Conservation (phyloP, 2,113 vertebrate genomes). For the Gymnorhina tibicen region DNA sequence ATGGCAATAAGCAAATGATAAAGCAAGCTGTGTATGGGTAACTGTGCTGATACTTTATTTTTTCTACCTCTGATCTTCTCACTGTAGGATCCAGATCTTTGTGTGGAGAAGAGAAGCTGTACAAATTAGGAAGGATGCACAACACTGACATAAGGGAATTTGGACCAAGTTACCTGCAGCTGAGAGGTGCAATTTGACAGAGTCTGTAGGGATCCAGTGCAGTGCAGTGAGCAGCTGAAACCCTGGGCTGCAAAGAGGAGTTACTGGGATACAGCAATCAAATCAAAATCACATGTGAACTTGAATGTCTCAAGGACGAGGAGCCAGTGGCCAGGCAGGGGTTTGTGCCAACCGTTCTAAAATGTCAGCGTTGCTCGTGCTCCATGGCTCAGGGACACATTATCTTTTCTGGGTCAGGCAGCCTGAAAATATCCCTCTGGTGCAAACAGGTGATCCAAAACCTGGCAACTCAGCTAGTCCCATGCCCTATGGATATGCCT, state of each 20-base stretch:
- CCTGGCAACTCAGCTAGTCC: neutral
- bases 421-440: constrained; percentile 22
- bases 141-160: neutral
- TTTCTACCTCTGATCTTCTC: neutral
- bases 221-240: neutral
- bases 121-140: neutral
- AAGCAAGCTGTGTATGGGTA: neutral
- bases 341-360: neutral
- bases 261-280: neutral
- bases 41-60: neutral
- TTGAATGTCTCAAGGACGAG: constrained; percentile 11
- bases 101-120: neutral
- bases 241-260: neutral
- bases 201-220: neutral
- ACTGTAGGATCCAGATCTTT: neutral
- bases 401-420: neutral
- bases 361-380: neutral
- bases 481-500: neutral
- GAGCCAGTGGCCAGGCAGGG: neutral
- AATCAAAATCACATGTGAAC: neutral
- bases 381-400: neutral
- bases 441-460: constrained; percentile 11
- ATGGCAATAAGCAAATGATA: neutral
- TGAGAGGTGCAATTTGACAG: neutral
- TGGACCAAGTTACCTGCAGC: neutral